Evolutionary conservation across 2,797 vertebrate genomes (phyloP).

Genomic region (Silurus aristotelis): DNA sequence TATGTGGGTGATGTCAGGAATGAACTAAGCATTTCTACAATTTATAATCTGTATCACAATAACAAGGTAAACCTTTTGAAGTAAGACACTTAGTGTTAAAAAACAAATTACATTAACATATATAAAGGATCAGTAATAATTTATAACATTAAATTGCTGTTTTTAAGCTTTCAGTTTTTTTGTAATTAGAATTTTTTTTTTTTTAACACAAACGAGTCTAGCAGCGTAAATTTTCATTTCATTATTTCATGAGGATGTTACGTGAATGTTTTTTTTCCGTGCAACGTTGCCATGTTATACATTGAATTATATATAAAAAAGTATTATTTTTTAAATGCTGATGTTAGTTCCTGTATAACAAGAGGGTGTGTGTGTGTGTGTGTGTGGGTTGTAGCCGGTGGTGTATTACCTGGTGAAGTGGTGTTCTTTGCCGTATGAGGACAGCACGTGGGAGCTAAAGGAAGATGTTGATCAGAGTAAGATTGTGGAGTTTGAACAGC

Average conservation of each 20-base stretch:
- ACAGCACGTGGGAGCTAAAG: constrained; percentile 98
- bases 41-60: neutral
- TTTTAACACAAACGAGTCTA: neutral
- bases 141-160: neutral
- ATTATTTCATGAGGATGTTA: neutral
- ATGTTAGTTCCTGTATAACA: neutral
- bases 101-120: neutral
- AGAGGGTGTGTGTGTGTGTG: constrained; percentile 48
- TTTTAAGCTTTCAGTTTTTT: neutral
- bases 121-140: neutral
- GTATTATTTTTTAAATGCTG: too few species aligned
- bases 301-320: too few species aligned
- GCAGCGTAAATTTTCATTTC: neutral
- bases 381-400: constrained; percentile 85
- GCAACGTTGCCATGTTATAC: too few species aligned
- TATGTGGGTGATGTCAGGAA: neutral
- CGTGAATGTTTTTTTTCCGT: neutral
- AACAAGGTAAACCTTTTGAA: neutral
- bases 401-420: constrained; percentile 99
- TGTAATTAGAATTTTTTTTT: neutral
- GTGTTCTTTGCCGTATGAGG: constrained; percentile 98
- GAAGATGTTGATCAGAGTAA: constrained; percentile 97
- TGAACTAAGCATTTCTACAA: neutral
- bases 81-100: neutral
- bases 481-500: constrained; percentile 97